A percentile compares a stretch with the other conserved stretches of the same genome.
phyloP scores from a whole-genome alignment of 2,113 vertebrate species.

The Bagarius yarrelli region DNA sequence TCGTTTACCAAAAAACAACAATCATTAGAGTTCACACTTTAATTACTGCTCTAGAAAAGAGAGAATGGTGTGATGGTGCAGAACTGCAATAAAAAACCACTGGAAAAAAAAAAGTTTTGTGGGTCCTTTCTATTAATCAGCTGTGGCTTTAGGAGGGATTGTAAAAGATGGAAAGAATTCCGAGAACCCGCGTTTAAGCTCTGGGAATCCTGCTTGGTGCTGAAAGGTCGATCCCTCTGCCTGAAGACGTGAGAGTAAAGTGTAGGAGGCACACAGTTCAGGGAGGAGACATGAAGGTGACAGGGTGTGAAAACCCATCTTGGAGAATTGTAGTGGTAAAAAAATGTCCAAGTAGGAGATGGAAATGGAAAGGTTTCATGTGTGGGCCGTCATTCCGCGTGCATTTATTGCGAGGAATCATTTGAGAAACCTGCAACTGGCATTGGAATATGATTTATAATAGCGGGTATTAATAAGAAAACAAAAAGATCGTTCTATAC shows the following conservation, averaged over 20 bases:
- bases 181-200: not conserved
- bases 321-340: not conserved
- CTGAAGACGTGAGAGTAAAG: not conserved
- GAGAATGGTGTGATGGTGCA: not conserved
- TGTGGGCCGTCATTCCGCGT: not conserved
- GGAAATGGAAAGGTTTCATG: not conserved
- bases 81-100: not conserved
- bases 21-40: not conserved
- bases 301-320: slow-evolving; percentile 14
- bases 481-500: not conserved
- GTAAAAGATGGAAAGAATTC: slow-evolving; percentile 11
- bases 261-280: not conserved
- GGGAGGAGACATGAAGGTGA: not conserved
- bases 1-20: no score
- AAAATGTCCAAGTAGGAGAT: not conserved
- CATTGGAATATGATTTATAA: not conserved
- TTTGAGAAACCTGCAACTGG: not conserved
- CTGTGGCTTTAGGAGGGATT: slow-evolving; percentile 19
- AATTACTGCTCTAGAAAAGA: not conserved
- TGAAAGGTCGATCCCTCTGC: not conserved
- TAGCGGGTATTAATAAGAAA: not conserved
- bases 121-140: slow-evolving; percentile 1
- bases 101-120: not conserved
- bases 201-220: not conserved
- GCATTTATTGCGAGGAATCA: not conserved